phyloP scores from a whole-genome alignment of 1,140 invertebrate genomes.

The Helicoverpa zea region DNA sequence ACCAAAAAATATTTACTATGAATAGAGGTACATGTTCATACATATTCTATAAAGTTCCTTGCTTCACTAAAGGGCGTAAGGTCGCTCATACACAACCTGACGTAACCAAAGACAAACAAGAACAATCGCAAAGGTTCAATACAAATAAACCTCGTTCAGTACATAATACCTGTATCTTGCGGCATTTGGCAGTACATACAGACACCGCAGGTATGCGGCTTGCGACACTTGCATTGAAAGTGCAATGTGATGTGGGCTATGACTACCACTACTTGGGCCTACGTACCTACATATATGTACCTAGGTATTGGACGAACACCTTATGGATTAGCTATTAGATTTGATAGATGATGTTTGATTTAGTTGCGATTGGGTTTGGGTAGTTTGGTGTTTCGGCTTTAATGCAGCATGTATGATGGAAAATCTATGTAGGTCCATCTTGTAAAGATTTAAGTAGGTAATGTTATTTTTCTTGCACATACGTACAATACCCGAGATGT shows the following conservation, averaged over 20 bases:
- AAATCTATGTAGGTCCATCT: no score
- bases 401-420: background rate
- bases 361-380: conserved; percentile 12
- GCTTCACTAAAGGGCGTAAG: no score
- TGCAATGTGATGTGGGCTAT: conserved; percentile 37
- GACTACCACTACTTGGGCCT: background rate
- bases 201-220: conserved; percentile 39
- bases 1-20: no score
- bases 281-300: background rate
- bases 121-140: background rate
- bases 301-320: background rate
- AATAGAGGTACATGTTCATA: no score
- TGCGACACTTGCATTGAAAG: conserved; percentile 48
- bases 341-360: background rate
- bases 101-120: no score
- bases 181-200: conserved; percentile 6
- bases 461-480: no score
- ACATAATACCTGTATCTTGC: conserved; percentile 39
- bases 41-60: no score
- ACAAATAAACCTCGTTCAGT: background rate
- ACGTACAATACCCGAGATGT: no score
- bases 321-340: conserved; percentile 13
- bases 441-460: no score
- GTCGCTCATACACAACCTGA: no score
- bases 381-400: background rate